These are phyloP conservation scores for Ifrita kowaldi DNA, from an alignment of 2,113 vertebrate species.

Conservation along the genomic window DNA sequence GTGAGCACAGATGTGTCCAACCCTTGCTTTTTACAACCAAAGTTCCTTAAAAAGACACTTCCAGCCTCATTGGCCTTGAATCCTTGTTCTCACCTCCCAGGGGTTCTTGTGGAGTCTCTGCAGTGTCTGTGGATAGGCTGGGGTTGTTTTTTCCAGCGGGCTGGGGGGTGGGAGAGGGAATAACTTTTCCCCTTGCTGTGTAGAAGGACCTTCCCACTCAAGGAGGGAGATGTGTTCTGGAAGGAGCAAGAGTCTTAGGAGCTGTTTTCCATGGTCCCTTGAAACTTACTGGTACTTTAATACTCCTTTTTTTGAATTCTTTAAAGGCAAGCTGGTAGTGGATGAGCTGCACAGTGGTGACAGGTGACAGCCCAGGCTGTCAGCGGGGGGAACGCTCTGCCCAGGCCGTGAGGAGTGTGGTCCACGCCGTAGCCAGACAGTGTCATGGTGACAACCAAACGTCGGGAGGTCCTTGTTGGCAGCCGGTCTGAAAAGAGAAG, in stretches of 20 bases:
- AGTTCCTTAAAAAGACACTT: conserved; percentile 64
- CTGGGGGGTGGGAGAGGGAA: not conserved
- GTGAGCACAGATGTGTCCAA: not conserved
- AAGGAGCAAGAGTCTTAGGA: not conserved
- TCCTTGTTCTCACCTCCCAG: not conserved
- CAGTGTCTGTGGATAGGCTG: not conserved
- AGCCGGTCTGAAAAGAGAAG: conserved; percentile 47
- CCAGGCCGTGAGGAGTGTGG: not conserved
- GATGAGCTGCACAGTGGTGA: not conserved
- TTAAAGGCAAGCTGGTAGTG: not conserved
- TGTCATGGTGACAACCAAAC: not conserved
- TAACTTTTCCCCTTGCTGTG: not conserved
- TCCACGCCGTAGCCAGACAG: not conserved
- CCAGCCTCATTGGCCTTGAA: conserved; percentile 27
- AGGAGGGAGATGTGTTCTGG: not conserved
- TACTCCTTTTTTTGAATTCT: not conserved
- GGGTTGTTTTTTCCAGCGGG: not conserved
- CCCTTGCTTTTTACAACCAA: conserved; percentile 63
- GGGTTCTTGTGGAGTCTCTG: not conserved
- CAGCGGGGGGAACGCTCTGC: not conserved
- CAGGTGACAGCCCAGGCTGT: not conserved
- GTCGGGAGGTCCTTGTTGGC: conserved; percentile 56
- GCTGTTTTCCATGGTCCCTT: not conserved
- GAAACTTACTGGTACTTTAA: not conserved
- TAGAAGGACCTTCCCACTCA: not conserved